Conservation (phyloP, 2,797 vertebrate genomes). For the Vespertilio murinus region DNA sequence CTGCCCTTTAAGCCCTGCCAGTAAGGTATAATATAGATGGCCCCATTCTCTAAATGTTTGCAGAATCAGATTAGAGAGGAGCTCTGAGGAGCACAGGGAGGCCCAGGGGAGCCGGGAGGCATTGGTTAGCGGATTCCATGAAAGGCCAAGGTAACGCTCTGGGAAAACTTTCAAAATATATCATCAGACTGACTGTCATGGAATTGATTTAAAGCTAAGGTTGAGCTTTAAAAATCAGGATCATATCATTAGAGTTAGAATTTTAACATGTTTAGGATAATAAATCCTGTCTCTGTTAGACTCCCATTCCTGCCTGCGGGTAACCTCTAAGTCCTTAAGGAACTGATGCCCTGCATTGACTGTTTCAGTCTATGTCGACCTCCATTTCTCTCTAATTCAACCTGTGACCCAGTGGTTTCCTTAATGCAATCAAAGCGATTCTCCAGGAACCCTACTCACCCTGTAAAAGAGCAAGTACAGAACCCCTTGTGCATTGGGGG, state of each 20-base stretch:
- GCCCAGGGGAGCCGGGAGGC: background rate
- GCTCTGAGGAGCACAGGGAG: background rate
- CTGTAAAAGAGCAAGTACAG: background rate
- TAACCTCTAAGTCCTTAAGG: background rate
- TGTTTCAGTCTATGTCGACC: background rate
- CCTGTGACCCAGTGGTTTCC: background rate
- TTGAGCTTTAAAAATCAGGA: background rate
- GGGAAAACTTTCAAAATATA: background rate
- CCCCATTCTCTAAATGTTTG: background rate
- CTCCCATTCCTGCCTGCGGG: background rate
- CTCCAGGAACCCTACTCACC: background rate
- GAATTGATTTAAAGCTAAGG: background rate
- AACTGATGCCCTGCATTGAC: background rate
- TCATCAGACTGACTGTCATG: background rate
- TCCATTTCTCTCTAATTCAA: background rate
- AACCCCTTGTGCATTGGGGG: background rate
- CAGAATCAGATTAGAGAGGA: background rate
- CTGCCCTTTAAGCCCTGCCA: background rate
- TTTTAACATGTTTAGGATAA: background rate
- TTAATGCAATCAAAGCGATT: background rate
- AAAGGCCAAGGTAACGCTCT: background rate
- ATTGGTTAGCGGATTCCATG: background rate
- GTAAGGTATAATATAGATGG: background rate
- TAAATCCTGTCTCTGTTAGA: background rate
- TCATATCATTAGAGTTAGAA: background rate